A percentile compares a stretch with the other conserved stretches of the same genome.
Conservation (phyloP, 2,888 invertebrate species). For the Leptura quadrifasciata region DNA sequence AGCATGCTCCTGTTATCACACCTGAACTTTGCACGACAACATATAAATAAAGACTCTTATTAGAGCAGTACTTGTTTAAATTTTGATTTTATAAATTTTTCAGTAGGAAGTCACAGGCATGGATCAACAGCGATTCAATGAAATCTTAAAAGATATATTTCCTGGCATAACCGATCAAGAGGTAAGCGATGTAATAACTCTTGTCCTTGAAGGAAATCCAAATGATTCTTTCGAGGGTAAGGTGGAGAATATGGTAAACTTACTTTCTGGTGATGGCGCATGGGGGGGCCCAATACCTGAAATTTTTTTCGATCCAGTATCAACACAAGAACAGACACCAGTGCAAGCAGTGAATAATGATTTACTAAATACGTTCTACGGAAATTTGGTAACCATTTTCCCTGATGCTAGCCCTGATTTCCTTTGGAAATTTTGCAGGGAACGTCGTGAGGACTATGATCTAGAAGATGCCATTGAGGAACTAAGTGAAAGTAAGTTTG, state of each 20-base stretch:
- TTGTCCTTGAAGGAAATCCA: constrained; percentile 56
- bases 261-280: constrained; percentile 52
- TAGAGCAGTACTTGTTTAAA: no score
- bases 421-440: constrained; percentile 55
- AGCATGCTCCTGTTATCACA: no score
- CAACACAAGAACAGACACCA: background rate
- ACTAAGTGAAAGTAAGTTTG: constrained; percentile 42
- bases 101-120: background rate
- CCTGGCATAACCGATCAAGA: constrained; percentile 54
- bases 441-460: constrained; percentile 46
- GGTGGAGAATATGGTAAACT: constrained; percentile 61
- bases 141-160: constrained; percentile 57
- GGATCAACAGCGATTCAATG: background rate
- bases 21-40: no score
- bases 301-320: background rate
- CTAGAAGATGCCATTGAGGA: constrained; percentile 57
- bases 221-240: constrained; percentile 51
- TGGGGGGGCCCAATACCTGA: constrained; percentile 46
- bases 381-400: constrained; percentile 55
- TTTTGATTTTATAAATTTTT: no score
- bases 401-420: constrained; percentile 59
- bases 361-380: constrained; percentile 28
- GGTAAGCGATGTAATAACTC: constrained; percentile 55
- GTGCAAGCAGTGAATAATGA: background rate
- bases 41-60: no score